Evolutionary conservation across 2,113 vertebrate genomes (phyloP).

Genomic region (Oriolus oriolus): DNA sequence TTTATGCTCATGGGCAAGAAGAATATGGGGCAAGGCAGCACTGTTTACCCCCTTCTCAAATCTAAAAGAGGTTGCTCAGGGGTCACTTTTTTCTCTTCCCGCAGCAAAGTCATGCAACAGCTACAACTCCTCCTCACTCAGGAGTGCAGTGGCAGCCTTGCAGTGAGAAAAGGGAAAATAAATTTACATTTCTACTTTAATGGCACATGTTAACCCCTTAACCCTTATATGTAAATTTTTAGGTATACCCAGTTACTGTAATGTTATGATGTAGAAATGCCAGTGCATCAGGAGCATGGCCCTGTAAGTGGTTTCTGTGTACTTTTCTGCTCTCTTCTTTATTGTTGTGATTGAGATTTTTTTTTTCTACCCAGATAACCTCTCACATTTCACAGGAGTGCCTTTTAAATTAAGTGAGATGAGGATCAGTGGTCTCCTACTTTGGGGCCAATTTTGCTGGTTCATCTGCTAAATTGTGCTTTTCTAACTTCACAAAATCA

Average conservation of each 20-base stretch:
- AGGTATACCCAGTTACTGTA: neutral
- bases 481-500: constrained; percentile 9
- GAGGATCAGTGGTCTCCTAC: neutral
- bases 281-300: neutral
- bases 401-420: neutral
- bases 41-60: neutral
- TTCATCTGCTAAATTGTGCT: constrained; percentile 16
- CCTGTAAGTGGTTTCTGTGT: neutral
- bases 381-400: neutral
- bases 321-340: neutral
- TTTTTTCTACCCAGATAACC: neutral
- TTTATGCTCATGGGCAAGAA: fast-evolving
- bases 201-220: neutral
- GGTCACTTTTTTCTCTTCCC: neutral
- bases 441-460: neutral
- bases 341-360: neutral
- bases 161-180: neutral
- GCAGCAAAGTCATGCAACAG: neutral
- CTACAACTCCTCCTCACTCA: neutral
- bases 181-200: neutral
- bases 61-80: neutral
- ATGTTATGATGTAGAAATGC: neutral
- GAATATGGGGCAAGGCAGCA: fast-evolving
- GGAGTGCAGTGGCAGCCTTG: neutral
- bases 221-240: neutral